Evolutionary conservation across 2,888 invertebrate species (phyloP), one percentile per base, ranked within the genome.

Genomic region (Melitaea athalia): DNA sequence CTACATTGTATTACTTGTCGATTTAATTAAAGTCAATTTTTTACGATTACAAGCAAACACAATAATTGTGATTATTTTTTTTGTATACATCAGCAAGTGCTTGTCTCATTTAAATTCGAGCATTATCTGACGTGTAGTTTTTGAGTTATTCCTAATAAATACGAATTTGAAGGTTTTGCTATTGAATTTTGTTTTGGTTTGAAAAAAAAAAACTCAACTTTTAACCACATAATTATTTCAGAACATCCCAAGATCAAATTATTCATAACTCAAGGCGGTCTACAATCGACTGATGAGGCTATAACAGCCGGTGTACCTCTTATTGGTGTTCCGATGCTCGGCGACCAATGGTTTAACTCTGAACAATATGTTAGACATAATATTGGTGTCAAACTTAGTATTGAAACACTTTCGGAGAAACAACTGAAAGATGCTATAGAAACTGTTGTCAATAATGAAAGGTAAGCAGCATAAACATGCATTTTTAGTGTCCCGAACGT

Each of bases 201-300:
- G n/a, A n/a, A n/a, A n/a, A n/a, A n/a, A 50, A 4, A 15, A 4
- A 7, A 17, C 50, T 15, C 10, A 33, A 12, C 5, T 42, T 15
- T 14, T 43, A n/a, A 43, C n/a, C 2, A 24, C 55, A 15, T 47
- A 47, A 5, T 3, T 47, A 12, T 67, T 67, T 59, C 45, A 67
- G 63, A 52, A 31, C 92, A 93, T 75, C 84, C 85, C 5, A 92
- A 92, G 59, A 63, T 92, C 0, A 91, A 89, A 72, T 14, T 80
- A 0, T 84, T 82, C 49, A 83, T 91, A 52, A 88, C 86, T 3
- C 90, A 91, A 83, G 87, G 85, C 47, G 90, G 90, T 14, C 72
- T 88, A 1, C 89, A 89, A 70, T 90, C 90, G 0, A 81, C 87
- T 3, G 89, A 90, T 53, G 91, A 91, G 76, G 82, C 88, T 0